Evolutionary conservation across 30 jellyfish, hydroid and myxozoan species (phyloP).

Genomic region (Aurelia aurita): DNA sequence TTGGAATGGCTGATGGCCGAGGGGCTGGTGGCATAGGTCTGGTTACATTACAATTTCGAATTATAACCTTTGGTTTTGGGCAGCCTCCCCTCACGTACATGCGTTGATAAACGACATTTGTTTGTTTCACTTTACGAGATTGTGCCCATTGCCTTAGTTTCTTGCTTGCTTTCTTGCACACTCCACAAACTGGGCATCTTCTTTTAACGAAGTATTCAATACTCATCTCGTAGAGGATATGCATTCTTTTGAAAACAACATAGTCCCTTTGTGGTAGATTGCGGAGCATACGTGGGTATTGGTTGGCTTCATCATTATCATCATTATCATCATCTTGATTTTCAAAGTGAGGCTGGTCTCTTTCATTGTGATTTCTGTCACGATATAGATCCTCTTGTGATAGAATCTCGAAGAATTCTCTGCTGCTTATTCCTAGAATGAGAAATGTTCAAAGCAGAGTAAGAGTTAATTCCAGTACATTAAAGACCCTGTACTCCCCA

Average conservation of each 20-base stretch:
- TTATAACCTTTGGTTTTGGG: background rate
- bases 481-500: too few species aligned
- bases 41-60: background rate
- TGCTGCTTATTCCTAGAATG: constrained; percentile 5
- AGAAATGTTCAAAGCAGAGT: too few species aligned
- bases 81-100: background rate
- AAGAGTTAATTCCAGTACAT: too few species aligned
- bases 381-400: background rate
- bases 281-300: too few species aligned
- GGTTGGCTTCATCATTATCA: background rate
- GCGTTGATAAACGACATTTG: background rate
- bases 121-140: background rate
- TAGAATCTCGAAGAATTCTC: background rate
- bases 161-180: background rate
- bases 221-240: background rate
- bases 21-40: background rate
- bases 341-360: background rate
- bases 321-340: background rate
- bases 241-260: background rate
- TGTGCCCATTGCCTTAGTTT: background rate
- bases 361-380: background rate
- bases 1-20: background rate
- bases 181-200: constrained; percentile 4
- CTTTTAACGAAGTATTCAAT: background rate
- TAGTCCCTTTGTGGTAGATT: background rate